Conservation (phyloP, 37 sponge, comb jelly and placozoan species). For the Ianthella basta region DNA sequence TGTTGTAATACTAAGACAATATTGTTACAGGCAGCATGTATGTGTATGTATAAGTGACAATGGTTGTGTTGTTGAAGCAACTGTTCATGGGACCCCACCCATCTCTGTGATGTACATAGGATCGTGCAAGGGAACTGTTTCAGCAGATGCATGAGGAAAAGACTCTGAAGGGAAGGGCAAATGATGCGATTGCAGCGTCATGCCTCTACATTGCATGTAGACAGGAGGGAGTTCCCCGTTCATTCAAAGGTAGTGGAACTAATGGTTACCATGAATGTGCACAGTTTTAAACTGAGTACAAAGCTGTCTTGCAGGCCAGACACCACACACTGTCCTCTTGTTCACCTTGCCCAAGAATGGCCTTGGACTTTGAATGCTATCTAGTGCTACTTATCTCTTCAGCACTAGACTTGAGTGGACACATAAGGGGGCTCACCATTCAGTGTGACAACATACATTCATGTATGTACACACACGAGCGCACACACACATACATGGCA, state of each 20-base stretch:
- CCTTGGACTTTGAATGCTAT: too few species aligned
- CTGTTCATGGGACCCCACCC: too few species aligned
- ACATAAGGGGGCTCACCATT: too few species aligned
- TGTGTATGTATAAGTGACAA: not conserved
- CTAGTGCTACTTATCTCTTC: too few species aligned
- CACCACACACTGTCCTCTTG: too few species aligned
- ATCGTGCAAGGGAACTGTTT: constrained; percentile 88
- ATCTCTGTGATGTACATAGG: constrained; percentile 46
- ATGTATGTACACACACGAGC: too few species aligned
- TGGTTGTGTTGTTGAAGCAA: not conserved
- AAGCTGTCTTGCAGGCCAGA: too few species aligned
- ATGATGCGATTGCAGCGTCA: constrained; percentile 95
- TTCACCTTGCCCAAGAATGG: too few species aligned
- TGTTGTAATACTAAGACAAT: not conserved
- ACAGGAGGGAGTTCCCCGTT: constrained; percentile 92
- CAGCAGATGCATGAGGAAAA: constrained; percentile 91
- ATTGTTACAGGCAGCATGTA: not conserved
- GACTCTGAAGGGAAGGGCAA: constrained; percentile 86
- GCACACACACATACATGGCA: too few species aligned
- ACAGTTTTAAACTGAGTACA: not conserved
- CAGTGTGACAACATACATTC: too few species aligned
- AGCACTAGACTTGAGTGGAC: too few species aligned
- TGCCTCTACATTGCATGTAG: constrained; percentile 97
- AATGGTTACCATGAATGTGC: not conserved
- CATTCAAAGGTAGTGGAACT: constrained; percentile 78